Base-by-base conservation (phyloP, 2,888 invertebrate genomes). In the Heliconius erato region DNA sequence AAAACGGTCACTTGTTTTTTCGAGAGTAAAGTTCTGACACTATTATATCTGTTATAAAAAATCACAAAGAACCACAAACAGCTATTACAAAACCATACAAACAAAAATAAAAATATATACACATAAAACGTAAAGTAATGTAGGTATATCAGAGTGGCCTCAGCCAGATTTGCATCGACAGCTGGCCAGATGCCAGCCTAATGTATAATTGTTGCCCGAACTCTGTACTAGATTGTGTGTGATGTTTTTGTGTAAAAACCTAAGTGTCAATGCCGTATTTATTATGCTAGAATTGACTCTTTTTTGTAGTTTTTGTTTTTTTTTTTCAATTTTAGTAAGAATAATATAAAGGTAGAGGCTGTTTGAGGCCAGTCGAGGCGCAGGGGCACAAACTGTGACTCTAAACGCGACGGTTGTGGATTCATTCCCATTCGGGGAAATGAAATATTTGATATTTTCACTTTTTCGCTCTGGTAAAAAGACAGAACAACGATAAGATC, bases 171-270 rank as follows among this genome's bases (percentile, higher is more conserved):
- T 84, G 85, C 81, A 81, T 83, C 79, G 79, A 72, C 82, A 83
- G 76, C 82, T 86, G 85, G 86, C 86, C 26, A 63, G 28, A 4
- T 26, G 83, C 87, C 86, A 87, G 40, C 54, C 84, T 87, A 89
- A 91, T 91, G 91, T 91, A 87, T 92, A 90, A 92, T 90, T 82
- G 88, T 86, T 84, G 87, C 88, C 89, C 88, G 88, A 28, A 72
- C 14, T 90, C 88, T 87, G 87, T 88, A 86, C 84, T 78, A 72
- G 74, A 67, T 76, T 35, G n/a, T n/a, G n/a, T n/a, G n/a, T n/a
- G n/a, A n/a, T 76, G 35, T 76, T 76, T 76, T 76, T 76, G 59
- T 35, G 59, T 32, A 76, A 76, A 76, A 76, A 76, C 19, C 54
- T 23, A 23, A 54, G n/a, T 59, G 35, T 76, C 74, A 35, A 59